Conservation (phyloP, 2,888 invertebrate genomes). For the Agriopis aurantiaria region DNA sequence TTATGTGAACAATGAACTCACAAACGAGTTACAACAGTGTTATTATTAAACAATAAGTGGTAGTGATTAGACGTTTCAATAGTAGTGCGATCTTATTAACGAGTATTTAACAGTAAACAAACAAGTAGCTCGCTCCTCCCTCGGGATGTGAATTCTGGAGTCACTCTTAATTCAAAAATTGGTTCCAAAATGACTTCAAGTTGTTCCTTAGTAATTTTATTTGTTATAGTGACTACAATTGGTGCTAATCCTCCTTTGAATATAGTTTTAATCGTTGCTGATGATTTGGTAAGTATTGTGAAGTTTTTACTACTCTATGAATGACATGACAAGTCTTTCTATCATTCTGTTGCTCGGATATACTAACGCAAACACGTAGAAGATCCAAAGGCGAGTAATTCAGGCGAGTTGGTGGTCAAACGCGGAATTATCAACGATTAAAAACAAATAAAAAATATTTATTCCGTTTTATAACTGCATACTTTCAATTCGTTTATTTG, state of each 20-base stretch:
- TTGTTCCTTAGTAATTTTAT: constrained; percentile 18
- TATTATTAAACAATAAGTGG: neutral
- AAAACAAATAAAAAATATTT: too few relatives aligned
- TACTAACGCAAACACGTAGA: neutral
- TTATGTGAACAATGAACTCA: neutral
- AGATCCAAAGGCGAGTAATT: too few relatives aligned
- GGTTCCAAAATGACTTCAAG: constrained; percentile 16
- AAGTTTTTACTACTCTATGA: neutral
- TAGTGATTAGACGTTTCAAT: neutral
- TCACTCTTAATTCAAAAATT: neutral
- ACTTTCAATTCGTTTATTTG: too few relatives aligned
- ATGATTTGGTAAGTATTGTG: constrained; percentile 90
- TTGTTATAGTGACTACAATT: constrained; percentile 4
- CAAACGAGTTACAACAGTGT: neutral
- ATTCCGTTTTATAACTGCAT: too few relatives aligned
- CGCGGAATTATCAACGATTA: too few relatives aligned
- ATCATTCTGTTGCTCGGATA: neutral
- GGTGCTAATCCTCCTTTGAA: constrained; percentile 71
- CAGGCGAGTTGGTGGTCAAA: too few relatives aligned
- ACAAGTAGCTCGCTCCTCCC: neutral
- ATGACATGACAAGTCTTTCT: too few relatives aligned
- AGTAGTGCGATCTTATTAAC: neutral
- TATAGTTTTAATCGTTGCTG: constrained; percentile 92
- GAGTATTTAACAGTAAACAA: neutral
- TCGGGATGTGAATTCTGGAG: neutral